Percentiles rank a stretch among this genome's conserved stretches.
Evolutionary conservation across 2,888 invertebrate genomes (phyloP).

Genomic region (Cheilosia scutellata): DNA sequence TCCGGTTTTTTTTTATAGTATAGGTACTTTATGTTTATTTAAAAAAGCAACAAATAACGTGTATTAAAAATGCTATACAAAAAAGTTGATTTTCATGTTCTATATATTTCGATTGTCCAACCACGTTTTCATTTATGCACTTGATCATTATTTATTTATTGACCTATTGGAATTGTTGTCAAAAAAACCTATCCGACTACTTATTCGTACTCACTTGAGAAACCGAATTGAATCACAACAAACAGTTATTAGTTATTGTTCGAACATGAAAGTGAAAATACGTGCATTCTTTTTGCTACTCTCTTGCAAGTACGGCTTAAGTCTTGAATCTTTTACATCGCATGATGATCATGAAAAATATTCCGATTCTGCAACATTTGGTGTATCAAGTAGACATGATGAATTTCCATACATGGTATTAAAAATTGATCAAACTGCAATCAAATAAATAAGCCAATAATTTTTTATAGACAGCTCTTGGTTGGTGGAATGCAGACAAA

Average conservation of each 20-base stretch:
- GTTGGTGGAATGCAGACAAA: slow-evolving; percentile 44
- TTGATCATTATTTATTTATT: neutral
- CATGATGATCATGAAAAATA: slow-evolving; percentile 27
- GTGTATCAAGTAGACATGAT: slow-evolving; percentile 32
- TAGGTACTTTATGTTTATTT: neutral
- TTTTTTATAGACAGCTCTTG: slow-evolving; percentile 52
- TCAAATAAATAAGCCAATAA: neutral
- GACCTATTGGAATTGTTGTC: slow-evolving; percentile 15
- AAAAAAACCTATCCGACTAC: slow-evolving; percentile 48
- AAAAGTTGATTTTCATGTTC: slow-evolving; percentile 10
- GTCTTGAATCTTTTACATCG: slow-evolving; percentile 14
- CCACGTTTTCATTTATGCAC: neutral
- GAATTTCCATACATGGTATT: slow-evolving; percentile 61
- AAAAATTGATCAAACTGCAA: neutral
- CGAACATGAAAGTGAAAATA: slow-evolving; percentile 46
- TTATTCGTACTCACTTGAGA: neutral
- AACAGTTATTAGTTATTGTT: slow-evolving; percentile 34
- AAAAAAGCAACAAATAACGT: neutral
- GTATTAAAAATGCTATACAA: neutral
- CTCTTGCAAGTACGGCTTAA: slow-evolving; percentile 2
- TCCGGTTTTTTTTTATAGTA: too few relatives aligned
- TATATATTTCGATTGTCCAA: neutral
- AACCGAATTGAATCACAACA: slow-evolving; percentile 10
- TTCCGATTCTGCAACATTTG: slow-evolving; percentile 57
- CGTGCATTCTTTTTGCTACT: slow-evolving; percentile 24